These are phyloP conservation scores for Lindbergichthys nudifrons DNA, from an alignment of 2,797 vertebrate species.

Conservation along the genomic window DNA sequence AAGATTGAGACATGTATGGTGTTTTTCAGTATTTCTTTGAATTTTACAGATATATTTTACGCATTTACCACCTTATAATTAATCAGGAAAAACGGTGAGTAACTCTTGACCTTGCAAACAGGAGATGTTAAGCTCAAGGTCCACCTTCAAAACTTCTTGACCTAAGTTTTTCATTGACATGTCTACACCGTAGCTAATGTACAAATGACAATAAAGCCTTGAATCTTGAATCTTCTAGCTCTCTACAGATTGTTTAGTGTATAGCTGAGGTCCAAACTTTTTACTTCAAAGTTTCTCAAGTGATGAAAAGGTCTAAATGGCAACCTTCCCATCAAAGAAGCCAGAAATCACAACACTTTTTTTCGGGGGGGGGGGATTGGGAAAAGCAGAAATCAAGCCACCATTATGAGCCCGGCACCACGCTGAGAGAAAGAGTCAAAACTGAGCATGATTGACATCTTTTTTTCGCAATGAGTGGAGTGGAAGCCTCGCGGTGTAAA, in stretches of 20 bases:
- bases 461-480: conserved; percentile 30
- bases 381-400: conserved; percentile 56
- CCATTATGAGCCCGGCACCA: conserved; percentile 35
- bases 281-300: conserved; percentile 11
- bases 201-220: too few relatives aligned
- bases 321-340: conserved; percentile 25
- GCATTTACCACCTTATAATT: background rate
- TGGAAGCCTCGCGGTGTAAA: conserved; percentile 35
- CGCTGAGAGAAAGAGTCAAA: conserved; percentile 46
- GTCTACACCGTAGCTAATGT: background rate
- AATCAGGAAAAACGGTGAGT: background rate
- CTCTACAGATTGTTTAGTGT: background rate
- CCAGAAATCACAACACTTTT: background rate
- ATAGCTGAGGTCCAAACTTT: conserved; percentile 7
- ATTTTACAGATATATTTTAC: too few relatives aligned
- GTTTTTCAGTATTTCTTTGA: background rate
- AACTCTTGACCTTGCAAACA: background rate
- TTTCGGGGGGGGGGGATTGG: background rate
- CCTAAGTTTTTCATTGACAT: too few relatives aligned
- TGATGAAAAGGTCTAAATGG: conserved; percentile 24
- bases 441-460: conserved; percentile 60
- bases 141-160: background rate
- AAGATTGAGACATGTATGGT: background rate
- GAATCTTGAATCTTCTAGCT: background rate
- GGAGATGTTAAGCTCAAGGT: background rate